Evolutionary conservation across 2,113 vertebrate genomes (phyloP).

Genomic region (Eupsittula cactorum): DNA sequence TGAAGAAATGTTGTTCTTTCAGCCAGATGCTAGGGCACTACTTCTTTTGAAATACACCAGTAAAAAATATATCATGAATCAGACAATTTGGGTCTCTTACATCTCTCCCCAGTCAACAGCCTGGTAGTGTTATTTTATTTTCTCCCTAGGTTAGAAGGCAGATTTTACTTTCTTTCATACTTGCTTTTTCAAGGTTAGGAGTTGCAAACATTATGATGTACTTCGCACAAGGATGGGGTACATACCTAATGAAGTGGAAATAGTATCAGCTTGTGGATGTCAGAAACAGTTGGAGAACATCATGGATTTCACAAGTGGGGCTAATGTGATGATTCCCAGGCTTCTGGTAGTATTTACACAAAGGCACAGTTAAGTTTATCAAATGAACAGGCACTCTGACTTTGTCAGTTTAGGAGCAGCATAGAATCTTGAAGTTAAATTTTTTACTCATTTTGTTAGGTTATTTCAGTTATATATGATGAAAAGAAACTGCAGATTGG

Average conservation of each 20-base stretch:
- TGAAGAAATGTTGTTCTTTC: neutral
- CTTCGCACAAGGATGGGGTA: neutral
- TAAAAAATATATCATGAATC: neutral
- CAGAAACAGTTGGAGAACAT: neutral
- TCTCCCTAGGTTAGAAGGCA: neutral
- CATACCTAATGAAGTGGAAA: neutral
- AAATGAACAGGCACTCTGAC: neutral
- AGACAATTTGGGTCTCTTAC: neutral
- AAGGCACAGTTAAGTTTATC: neutral
- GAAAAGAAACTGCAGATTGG: neutral
- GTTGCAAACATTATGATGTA: neutral
- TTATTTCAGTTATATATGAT: neutral
- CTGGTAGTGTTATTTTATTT: neutral
- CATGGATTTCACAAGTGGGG: neutral
- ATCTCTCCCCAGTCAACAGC: neutral
- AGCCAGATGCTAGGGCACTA: neutral
- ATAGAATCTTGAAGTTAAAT: neutral
- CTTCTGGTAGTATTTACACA: neutral
- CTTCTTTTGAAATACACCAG: neutral
- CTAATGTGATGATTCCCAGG: neutral
- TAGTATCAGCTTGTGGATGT: neutral
- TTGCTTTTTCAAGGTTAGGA: neutral
- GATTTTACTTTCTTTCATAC: neutral
- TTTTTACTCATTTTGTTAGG: neutral
- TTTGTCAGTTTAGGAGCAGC: neutral